Base-by-base conservation (phyloP, 1,140 invertebrate genomes). In the Drosophila trapezifrons region DNA sequence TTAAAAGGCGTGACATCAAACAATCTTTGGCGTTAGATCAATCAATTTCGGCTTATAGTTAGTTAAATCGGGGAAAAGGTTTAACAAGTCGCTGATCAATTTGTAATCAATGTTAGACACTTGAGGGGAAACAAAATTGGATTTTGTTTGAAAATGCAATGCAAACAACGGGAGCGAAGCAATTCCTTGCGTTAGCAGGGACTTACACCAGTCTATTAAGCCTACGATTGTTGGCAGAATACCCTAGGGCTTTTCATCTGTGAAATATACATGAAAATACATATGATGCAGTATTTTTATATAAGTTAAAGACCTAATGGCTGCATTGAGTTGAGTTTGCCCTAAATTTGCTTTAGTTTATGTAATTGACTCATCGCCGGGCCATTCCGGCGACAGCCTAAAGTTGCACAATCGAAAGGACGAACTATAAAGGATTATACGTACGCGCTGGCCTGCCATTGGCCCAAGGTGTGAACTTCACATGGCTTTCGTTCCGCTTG, bases 391-490 rank as follows among this genome's bases (percentile, higher is more conserved):
- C 15, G n/a, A 15, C 37, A 22, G 40, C 38, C 3, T 17, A 12
- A 62, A 47, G 57, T 65, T 74, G 56, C 67, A 73, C 62, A 78
- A 78, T 56, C 45, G 22, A 7, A 10, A 37, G 15, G 22, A 40
- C 17, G 15, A 42, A 12, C 15, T 42, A 15, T n/a, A 12, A 18
- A 9, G 4, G 13, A 18, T n/a, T 13, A 78, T 81, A 96, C 96
- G 95, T 95, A 97, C 96, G 96, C 69, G 94, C 93, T 91, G 97
- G 94, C 92, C 95, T 97, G 86, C 97, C 97, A 92, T 97, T 95
- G 84, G 95, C 95, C 97, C 97, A 98, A 71, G 95, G 94, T 17
- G 96, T 97, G 69, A 98, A 95, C 91, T 95, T 96, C 29, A 98
- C 95, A 71, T 94, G 94, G 27, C 94, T 95, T 69, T 95, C 95